These are phyloP conservation scores for Ariopsis seemanni DNA, from an alignment of 2,113 vertebrate species.

Conservation along the genomic window DNA sequence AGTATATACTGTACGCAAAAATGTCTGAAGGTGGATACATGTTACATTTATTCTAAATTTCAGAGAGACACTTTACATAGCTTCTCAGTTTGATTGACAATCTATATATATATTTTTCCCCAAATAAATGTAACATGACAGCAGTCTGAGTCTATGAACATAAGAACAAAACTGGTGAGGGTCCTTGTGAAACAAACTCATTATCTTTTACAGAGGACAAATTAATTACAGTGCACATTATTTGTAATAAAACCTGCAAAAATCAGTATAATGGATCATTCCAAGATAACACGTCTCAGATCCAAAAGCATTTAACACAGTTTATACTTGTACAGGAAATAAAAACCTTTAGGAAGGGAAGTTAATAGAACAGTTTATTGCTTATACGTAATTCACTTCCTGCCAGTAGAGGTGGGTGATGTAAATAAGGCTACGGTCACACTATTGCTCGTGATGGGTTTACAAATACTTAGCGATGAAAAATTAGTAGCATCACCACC, in stretches of 20 bases:
- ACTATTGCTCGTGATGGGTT: too few relatives aligned
- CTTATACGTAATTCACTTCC: too few relatives aligned
- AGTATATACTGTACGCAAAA: not conserved
- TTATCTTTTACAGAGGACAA: not conserved
- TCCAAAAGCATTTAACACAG: too few relatives aligned
- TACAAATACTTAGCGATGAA: too few relatives aligned
- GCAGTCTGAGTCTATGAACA: not conserved
- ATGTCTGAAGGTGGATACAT: not conserved
- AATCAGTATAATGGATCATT: not conserved
- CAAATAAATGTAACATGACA: not conserved
- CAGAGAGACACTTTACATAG: not conserved
- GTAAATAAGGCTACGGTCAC: too few relatives aligned
- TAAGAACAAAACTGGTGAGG: not conserved
- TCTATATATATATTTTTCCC: not conserved
- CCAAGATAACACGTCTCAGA: not conserved
- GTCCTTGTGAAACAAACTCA: not conserved
- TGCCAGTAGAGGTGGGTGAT: too few relatives aligned
- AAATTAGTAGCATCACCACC: too few relatives aligned
- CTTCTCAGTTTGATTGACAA: not conserved
- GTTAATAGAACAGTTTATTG: too few relatives aligned
- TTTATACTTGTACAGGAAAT: too few relatives aligned
- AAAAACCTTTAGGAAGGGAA: too few relatives aligned
- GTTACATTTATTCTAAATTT: too few relatives aligned
- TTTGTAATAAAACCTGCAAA: not conserved
- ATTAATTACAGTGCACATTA: conserved; percentile 12